phyloP scores from a whole-genome alignment of 2,888 invertebrate genomes.

The Cheilosia soror region DNA sequence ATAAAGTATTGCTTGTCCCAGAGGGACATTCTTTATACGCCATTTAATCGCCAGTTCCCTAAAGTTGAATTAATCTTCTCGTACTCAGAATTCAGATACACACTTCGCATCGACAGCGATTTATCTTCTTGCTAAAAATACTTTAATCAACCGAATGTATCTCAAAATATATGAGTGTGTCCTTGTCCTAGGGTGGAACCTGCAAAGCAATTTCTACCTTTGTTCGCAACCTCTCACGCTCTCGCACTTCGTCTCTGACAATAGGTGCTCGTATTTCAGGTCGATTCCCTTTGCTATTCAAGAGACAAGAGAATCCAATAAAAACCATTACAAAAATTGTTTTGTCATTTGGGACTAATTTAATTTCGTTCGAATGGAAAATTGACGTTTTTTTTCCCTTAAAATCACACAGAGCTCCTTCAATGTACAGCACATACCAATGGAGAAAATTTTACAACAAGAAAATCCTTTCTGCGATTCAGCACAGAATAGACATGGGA shows the following conservation, averaged over 20 bases:
- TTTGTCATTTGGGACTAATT: slow-evolving; percentile 65
- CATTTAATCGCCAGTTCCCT: no score
- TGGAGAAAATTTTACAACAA: slow-evolving; percentile 10
- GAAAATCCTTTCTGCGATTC: slow-evolving; percentile 33
- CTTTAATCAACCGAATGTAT: not conserved
- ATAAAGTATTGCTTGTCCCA: no score
- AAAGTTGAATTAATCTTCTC: no score
- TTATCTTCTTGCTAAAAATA: no score
- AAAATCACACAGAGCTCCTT: slow-evolving; percentile 5
- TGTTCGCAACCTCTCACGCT: no score
- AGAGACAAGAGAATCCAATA: slow-evolving; percentile 27
- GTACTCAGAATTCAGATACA: no score
- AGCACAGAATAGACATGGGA: slow-evolving; percentile 3
- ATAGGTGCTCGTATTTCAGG: no score
- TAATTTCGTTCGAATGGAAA: slow-evolving; percentile 57
- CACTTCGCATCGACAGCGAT: no score
- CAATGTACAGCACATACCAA: not conserved
- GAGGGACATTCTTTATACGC: no score
- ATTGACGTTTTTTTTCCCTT: slow-evolving; percentile 23
- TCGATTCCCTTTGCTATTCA: not conserved
- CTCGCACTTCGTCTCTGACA: no score
- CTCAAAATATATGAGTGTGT: not conserved
- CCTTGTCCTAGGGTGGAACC: not conserved
- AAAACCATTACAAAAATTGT: slow-evolving; percentile 61
- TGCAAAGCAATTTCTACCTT: not conserved